Percentiles rank a stretch among this genome's conserved stretches.
Evolutionary conservation across 2,888 invertebrate species (phyloP).

Genomic region (Ypsolopha scabrella): DNA sequence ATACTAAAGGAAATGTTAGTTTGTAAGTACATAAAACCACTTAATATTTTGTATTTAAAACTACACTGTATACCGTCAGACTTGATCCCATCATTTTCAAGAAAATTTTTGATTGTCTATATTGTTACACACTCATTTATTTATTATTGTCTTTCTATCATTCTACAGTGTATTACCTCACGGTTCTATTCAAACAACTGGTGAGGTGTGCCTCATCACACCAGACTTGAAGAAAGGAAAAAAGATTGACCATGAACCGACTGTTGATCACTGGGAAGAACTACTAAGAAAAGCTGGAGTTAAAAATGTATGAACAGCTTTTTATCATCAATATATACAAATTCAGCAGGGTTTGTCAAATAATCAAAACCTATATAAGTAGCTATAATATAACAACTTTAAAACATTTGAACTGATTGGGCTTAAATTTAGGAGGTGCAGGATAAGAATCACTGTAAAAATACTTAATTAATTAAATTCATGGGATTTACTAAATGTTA

Average conservation of each 20-base stretch:
- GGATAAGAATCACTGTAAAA: no score
- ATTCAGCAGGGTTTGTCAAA: no score
- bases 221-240: constrained; percentile 79
- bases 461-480: no score
- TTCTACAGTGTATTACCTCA: constrained; percentile 59
- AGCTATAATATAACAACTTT: no score
- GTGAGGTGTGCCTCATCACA: constrained; percentile 83
- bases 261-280: constrained; percentile 80
- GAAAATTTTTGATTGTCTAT: no score
- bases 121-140: constrained; percentile 1
- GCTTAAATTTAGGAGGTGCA: no score
- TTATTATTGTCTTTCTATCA: constrained; percentile 6
- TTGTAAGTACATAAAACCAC: constrained; percentile 61
- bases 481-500: no score
- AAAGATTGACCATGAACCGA: constrained; percentile 79
- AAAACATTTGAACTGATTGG: no score
- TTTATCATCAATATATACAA: constrained; percentile 19
- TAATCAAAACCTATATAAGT: no score
- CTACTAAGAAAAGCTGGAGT: constrained; percentile 73
- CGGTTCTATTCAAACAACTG: constrained; percentile 71
- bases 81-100: no score
- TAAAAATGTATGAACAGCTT: constrained; percentile 52
- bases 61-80: no score
- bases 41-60: not conserved
- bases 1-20: constrained; percentile 69